These are phyloP conservation scores for Parapristionchus giblindavisi DNA, from an alignment of 2,888 invertebrate species.

Conservation along the genomic window DNA sequence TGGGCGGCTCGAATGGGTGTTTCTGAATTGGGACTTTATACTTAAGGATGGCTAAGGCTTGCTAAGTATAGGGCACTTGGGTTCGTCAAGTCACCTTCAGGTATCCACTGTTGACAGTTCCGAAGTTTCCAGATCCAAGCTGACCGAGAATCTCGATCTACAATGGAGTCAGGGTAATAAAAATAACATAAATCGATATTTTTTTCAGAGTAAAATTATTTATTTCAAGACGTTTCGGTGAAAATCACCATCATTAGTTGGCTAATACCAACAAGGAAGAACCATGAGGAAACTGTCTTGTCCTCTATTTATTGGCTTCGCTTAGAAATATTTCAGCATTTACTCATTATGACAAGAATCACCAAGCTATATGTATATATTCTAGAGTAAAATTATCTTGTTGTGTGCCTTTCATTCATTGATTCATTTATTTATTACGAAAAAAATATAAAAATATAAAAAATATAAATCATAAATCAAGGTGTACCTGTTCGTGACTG, in stretches of 20 bases:
- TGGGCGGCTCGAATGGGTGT: constrained; percentile 43
- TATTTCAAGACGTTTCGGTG: too few species aligned
- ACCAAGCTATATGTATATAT: too few species aligned
- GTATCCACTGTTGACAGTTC: constrained; percentile 47
- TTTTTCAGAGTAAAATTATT: neutral
- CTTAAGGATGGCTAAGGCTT: neutral
- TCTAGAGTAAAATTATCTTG: too few species aligned
- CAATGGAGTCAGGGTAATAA: too few species aligned
- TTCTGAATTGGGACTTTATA: constrained; percentile 24
- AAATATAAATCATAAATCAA: neutral
- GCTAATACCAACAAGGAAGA: too few species aligned
- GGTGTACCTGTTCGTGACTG: constrained; percentile 49
- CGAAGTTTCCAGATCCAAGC: constrained; percentile 52
- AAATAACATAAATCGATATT: too few species aligned
- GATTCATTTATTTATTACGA: neutral
- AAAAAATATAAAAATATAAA: neutral
- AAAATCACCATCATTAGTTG: too few species aligned
- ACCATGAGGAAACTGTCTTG: too few species aligned
- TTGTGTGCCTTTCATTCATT: neutral
- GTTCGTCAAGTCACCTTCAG: constrained; percentile 39
- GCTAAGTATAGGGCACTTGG: neutral
- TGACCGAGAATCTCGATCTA: constrained; percentile 21
- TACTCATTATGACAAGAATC: too few species aligned
- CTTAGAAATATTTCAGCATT: too few species aligned
- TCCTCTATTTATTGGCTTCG: too few species aligned